Base-by-base conservation (phyloP, 2,113 vertebrate genomes). In the Quiscalus mexicanus region DNA sequence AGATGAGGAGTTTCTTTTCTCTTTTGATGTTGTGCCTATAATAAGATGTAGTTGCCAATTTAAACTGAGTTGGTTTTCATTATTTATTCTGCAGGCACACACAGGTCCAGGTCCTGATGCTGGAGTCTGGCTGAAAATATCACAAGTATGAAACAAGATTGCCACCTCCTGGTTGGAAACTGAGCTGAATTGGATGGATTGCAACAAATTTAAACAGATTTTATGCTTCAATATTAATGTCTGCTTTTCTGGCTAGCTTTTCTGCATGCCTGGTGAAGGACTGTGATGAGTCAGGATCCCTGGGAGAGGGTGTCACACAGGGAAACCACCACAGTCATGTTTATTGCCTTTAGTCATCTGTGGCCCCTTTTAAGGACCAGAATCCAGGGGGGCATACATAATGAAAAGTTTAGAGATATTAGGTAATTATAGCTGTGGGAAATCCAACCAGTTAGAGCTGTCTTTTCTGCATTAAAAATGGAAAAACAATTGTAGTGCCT, bases 121-220 rank as follows among this genome's bases (percentile, higher is more conserved):
- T 7, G 13, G 15, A 73, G 30, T 15, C 25, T 14, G 37, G 12
- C 45, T 62, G 67, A 35, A 63, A 76, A 33, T 2, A 15, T 8
- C 52, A 25, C 33, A 65, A 74, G 63, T 16, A 9, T 17, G 90
- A 50, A 82, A 68, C 92, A 91, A 87, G 68, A 84, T 75, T 95
- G 96, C 96, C 96, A 94, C 53, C 94, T 89, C 55, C 84, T 91
- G 96, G 90, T 8, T 76, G n/a, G 55, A 94, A 87, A 37, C 7
- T 1, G 41, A 41, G 17, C 12, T 11, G 12, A 42, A 30, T 0
- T 10, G 33, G 11, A 24, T 22, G 37, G 1, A 1, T 30, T 58
- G 16, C 20, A 20, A 11, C 16, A 5, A 6, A 6, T 33, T 67
- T 19, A 11, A 60, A 49, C 4, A 28, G 37, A 10, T 53, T 37